These are phyloP conservation scores for Daphoenositta chrysoptera DNA, from an alignment of 2,113 vertebrate species.

Conservation along the genomic window DNA sequence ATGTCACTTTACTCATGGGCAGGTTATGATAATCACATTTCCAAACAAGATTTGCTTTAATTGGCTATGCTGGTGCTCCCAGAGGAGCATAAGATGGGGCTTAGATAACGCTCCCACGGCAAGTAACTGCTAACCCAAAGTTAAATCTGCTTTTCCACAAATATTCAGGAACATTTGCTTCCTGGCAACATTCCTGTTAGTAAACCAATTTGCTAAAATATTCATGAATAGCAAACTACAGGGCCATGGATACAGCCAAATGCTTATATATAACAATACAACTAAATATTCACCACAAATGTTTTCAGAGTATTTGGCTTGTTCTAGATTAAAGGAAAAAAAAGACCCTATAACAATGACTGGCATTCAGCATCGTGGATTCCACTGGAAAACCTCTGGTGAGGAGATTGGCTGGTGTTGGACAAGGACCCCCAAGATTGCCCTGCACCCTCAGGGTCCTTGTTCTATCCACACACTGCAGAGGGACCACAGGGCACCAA, in stretches of 20 bases:
- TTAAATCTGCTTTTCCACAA: neutral
- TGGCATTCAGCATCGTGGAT: neutral
- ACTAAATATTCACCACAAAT: neutral
- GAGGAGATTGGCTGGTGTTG: neutral
- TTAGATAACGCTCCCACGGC: neutral
- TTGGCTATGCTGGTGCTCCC: neutral
- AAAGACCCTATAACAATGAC: fast-evolving
- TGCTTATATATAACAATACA: neutral
- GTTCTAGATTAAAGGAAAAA: neutral
- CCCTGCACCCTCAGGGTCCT: fast-evolving
- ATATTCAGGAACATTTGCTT: slow-evolving; percentile 27
- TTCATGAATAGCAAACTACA: slow-evolving; percentile 13
- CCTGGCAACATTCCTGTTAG: slow-evolving; percentile 14
- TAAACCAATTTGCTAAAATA: slow-evolving; percentile 53
- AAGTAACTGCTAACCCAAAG: neutral
- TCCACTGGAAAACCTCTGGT: neutral
- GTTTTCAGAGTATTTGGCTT: neutral
- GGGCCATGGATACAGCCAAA: neutral
- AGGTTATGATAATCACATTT: neutral
- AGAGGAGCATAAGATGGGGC: neutral
- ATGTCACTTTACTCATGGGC: neutral
- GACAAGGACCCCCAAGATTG: neutral
- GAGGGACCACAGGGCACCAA: neutral
- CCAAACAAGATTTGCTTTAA: neutral
- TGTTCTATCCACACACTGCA: neutral